Evolutionary conservation across 2,888 invertebrate species (phyloP).

Genomic region (Xiphydria camelus): DNA sequence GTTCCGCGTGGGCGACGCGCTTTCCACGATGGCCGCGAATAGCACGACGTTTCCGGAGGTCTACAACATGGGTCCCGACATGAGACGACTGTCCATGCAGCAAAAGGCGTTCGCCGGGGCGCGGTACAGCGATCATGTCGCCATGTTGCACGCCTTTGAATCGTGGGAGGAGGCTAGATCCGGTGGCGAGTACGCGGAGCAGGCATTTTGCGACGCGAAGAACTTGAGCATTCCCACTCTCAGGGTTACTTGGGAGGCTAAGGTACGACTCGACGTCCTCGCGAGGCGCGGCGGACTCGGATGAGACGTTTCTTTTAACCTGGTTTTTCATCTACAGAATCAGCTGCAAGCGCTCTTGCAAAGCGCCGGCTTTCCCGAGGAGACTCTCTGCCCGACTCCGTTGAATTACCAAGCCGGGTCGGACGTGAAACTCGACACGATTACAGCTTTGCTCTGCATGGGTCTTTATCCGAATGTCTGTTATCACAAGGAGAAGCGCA

Average conservation of each 20-base stretch:
- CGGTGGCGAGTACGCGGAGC: conserved; percentile 76
- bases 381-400: conserved; percentile 73
- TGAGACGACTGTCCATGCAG: conserved; percentile 76
- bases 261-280: conserved; percentile 56
- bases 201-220: conserved; percentile 88
- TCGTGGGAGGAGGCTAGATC: conserved; percentile 73
- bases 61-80: conserved; percentile 78
- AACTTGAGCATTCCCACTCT: conserved; percentile 87
- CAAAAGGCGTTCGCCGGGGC: conserved; percentile 87
- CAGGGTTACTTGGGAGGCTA: conserved; percentile 90
- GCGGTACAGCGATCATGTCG: conserved; percentile 91
- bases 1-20: conserved; percentile 86
- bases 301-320: conserved; percentile 1
- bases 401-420: conserved; percentile 76
- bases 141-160: conserved; percentile 91
- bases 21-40: conserved; percentile 93
- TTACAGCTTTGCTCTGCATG: conserved; percentile 83
- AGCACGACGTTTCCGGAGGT: conserved; percentile 95
- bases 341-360: conserved; percentile 71
- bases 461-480: conserved; percentile 98
- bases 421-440: conserved; percentile 79
- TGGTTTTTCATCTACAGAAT: too few species aligned
- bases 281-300: too few species aligned
- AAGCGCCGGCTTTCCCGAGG: conserved; percentile 87
- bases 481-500: conserved; percentile 91